These are phyloP conservation scores for Diarsia dahlii DNA, from an alignment of 2,888 invertebrate genomes.

Conservation along the genomic window DNA sequence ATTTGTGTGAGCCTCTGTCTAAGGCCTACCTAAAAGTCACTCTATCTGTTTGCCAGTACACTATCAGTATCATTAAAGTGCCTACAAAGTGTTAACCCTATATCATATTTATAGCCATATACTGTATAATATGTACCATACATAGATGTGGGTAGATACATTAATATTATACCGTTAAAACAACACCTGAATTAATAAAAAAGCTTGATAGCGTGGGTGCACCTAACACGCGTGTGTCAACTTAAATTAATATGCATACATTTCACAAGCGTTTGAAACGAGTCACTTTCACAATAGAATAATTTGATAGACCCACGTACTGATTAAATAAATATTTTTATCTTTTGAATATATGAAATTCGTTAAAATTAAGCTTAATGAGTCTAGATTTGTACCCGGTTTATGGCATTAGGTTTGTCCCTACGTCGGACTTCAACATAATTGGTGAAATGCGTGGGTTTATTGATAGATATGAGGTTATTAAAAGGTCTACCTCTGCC, in stretches of 20 bases:
- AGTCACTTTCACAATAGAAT: slow-evolving; percentile 14
- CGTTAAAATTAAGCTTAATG: not conserved
- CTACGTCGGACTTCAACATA: no score
- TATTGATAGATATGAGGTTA: no score
- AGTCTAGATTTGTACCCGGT: no score
- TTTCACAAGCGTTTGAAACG: slow-evolving; percentile 20
- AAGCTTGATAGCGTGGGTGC: slow-evolving; percentile 17
- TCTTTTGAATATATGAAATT: not conserved
- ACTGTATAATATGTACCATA: not conserved
- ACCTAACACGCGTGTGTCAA: slow-evolving; percentile 6
- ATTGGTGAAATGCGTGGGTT: no score
- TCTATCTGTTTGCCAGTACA: no score
- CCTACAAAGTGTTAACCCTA: not conserved
- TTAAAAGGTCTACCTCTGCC: no score
- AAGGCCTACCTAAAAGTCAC: not conserved
- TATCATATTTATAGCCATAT: not conserved
- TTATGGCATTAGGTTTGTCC: no score
- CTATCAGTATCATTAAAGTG: not conserved
- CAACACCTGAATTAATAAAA: slow-evolving; percentile 3
- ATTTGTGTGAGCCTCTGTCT: not conserved
- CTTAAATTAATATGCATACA: slow-evolving; percentile 23
- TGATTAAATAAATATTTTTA: not conserved
- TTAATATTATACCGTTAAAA: slow-evolving; percentile 15
- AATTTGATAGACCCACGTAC: not conserved
- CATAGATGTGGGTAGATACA: not conserved